phyloP scores from a whole-genome alignment of 1,140 invertebrate genomes.

The Theocolax elegans region DNA sequence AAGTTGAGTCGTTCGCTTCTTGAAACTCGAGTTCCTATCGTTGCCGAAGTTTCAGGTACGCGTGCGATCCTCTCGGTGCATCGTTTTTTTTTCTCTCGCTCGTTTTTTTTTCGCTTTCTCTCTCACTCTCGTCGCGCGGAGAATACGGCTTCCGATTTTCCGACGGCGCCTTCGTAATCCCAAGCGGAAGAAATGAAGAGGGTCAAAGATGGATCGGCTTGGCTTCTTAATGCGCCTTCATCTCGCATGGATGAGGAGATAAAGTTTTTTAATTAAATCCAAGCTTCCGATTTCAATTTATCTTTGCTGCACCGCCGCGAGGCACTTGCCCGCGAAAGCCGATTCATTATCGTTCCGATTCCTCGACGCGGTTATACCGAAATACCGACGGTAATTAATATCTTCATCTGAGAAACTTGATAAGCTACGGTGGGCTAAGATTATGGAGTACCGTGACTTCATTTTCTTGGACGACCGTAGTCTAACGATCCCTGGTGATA shows the following conservation, averaged over 20 bases:
- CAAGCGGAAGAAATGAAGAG: slow-evolving; percentile 26
- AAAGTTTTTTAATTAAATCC: slow-evolving; percentile 63
- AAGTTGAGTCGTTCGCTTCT: slow-evolving; percentile 50
- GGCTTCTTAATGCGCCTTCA: slow-evolving; percentile 44
- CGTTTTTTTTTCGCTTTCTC: slow-evolving; percentile 1
- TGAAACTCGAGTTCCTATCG: neutral
- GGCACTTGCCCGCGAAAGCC: slow-evolving; percentile 44
- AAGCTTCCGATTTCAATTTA: slow-evolving; percentile 60
- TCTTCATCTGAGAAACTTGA: too few relatives aligned
- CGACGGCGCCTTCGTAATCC: too few relatives aligned
- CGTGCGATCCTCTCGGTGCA: neutral
- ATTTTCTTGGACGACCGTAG: too few relatives aligned
- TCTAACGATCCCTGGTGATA: slow-evolving; percentile 9
- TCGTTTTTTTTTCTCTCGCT: slow-evolving; percentile 34
- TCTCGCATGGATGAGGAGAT: slow-evolving; percentile 50
- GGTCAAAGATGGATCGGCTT: slow-evolving; percentile 9
- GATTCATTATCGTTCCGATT: slow-evolving; percentile 48
- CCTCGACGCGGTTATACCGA: neutral
- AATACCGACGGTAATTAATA: slow-evolving; percentile 47
- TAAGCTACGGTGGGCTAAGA: too few relatives aligned
- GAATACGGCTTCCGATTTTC: neutral
- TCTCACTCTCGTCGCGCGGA: neutral
- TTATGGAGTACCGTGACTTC: too few relatives aligned
- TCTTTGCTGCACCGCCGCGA: slow-evolving; percentile 45
- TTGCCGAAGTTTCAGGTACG: slow-evolving; percentile 48